phyloP scores from a whole-genome alignment of 2,888 invertebrate genomes.

The Diloba caeruleocephala region DNA sequence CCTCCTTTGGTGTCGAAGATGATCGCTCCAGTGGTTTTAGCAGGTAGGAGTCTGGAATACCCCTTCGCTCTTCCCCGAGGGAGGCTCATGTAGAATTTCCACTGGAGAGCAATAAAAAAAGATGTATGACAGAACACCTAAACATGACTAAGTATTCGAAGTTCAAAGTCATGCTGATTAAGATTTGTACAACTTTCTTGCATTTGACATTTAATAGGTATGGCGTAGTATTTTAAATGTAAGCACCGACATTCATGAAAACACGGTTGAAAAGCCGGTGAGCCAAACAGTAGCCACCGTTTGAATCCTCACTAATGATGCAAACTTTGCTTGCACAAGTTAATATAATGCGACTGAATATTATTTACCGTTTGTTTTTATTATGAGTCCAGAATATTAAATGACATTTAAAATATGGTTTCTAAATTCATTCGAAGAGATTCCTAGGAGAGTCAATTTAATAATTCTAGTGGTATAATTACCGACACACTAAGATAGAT shows the following conservation, averaged over 20 bases:
- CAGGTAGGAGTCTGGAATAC: too few species aligned
- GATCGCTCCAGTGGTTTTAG: too few species aligned
- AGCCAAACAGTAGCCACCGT: slow-evolving; percentile 48
- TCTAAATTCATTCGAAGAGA: too few species aligned
- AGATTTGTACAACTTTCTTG: slow-evolving; percentile 1
- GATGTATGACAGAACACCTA: neutral
- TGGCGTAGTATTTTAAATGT: slow-evolving; percentile 44
- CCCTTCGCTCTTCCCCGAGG: too few species aligned
- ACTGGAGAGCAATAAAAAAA: too few species aligned
- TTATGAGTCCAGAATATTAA: slow-evolving; percentile 16
- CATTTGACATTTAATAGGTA: slow-evolving; percentile 23
- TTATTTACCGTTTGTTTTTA: slow-evolving; percentile 37
- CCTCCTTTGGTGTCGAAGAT: too few species aligned
- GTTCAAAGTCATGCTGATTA: too few species aligned
- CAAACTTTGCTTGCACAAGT: slow-evolving; percentile 53
- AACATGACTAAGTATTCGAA: neutral
- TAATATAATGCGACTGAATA: slow-evolving; percentile 39
- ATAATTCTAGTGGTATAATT: too few species aligned
- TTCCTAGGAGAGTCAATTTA: too few species aligned
- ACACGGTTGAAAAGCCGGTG: slow-evolving; percentile 54
- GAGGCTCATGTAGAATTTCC: too few species aligned
- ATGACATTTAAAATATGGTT: slow-evolving; percentile 5
- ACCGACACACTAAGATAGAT: too few species aligned
- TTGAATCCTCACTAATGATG: slow-evolving; percentile 66
- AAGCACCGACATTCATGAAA: slow-evolving; percentile 47